Base-by-base conservation (phyloP, 2,888 invertebrate species). In the Thereva nobilitata region DNA sequence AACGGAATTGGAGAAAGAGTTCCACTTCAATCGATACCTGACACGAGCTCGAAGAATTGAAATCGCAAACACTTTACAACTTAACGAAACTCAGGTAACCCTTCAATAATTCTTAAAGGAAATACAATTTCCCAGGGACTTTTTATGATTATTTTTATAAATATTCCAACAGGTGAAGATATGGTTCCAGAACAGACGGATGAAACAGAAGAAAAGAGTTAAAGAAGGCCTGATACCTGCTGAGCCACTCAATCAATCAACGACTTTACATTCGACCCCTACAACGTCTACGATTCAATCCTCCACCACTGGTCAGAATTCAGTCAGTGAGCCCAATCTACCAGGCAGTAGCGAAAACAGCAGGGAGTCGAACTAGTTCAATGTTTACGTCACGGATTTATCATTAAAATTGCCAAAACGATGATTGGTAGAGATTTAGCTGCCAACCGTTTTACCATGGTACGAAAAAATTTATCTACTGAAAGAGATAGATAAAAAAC, bases 1-100 rank as follows among this genome's bases (percentile, higher is more conserved):
- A 71, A 99, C 98, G 2, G 99, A 99, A 82, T 86, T 99, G 72
- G 99, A 99, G 81, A 99, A 99, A 79, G 98, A 99, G 82, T 99
- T 98, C 83, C 98, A 98, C 82, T 98, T 97, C 83, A 97, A 97
- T 84, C 97, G 97, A 83, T 99, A 99, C 84, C 87, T 99, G 76
- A 99, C 98, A 45, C 84, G 98, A 73, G 97, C 97, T 45, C 85
- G 98, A 72, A 86, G 99, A 75, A 97, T 98, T 79, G 99, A 99
- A 83, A 99, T 99, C 73, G 99, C 99, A 0, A 93, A 95, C 3
- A 92, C 96, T 3, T 83, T 99, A 65, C 95, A 96, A 77, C 87
- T 99, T 63, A 98, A 97, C 82, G 98, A 98, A 81, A 97, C 97
- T 1, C 97, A 98, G 85, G 81, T 81, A 72, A 72, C 73, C 8